Conservation (phyloP, 2,113 vertebrate species). For the Platysteira castanea region DNA sequence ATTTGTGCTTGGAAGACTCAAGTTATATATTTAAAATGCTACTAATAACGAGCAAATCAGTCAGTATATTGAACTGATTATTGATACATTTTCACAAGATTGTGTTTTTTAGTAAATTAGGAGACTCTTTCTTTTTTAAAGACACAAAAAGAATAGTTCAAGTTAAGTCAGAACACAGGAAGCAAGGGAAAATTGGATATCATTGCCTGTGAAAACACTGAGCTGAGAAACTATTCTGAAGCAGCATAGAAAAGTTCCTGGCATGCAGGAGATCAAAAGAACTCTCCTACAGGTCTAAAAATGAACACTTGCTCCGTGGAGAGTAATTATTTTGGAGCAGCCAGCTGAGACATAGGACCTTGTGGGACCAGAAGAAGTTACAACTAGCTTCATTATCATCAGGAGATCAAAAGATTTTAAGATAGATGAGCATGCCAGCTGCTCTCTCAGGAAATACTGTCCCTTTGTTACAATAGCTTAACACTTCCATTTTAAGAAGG, state of each 20-base stretch:
- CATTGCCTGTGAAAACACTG: background rate
- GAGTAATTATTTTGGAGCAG: constrained; percentile 45
- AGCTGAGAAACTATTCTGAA: constrained; percentile 8
- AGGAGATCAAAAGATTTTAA: constrained; percentile 50
- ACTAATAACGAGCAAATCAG: background rate
- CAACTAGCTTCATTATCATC: constrained; percentile 21
- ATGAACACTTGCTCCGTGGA: background rate
- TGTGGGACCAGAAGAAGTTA: constrained; percentile 12
- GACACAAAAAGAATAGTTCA: background rate
- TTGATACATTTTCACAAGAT: background rate
- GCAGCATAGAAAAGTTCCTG: background rate
- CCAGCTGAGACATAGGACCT: constrained; percentile 14
- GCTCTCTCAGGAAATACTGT: background rate
- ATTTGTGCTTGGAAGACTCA: background rate
- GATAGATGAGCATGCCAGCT: background rate
- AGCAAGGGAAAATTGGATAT: background rate
- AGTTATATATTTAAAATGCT: background rate
- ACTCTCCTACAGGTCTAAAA: constrained; percentile 32
- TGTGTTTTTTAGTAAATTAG: background rate
- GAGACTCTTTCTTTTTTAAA: background rate
- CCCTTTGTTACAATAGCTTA: background rate
- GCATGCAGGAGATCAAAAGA: constrained; percentile 20
- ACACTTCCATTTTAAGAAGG: constrained; percentile 1
- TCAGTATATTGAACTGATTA: background rate
- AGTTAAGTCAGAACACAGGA: background rate